Evolutionary conservation across 2,888 invertebrate genomes (phyloP).

Genomic region (Choreutis nemorana): DNA sequence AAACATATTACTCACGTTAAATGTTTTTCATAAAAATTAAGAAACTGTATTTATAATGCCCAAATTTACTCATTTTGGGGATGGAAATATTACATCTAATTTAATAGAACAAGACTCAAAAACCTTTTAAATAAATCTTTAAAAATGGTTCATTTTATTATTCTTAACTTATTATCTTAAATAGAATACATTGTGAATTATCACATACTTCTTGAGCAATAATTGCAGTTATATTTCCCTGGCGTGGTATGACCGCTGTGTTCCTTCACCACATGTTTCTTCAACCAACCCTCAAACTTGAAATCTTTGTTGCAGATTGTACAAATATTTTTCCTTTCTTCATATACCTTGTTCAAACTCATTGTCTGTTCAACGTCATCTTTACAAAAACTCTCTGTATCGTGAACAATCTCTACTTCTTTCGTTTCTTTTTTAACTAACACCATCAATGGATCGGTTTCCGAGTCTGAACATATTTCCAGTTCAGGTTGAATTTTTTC

Average conservation of each 20-base stretch:
- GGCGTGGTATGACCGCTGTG: slow-evolving; percentile 31
- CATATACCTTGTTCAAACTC: slow-evolving; percentile 1
- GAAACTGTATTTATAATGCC: too few relatives aligned
- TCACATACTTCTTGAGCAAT: slow-evolving; percentile 41
- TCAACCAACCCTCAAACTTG: slow-evolving; percentile 39
- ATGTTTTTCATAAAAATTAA: too few relatives aligned
- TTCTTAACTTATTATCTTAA: background rate
- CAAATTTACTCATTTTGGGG: too few relatives aligned
- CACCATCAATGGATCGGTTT: too few relatives aligned
- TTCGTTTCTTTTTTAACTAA: background rate
- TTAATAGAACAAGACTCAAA: too few relatives aligned
- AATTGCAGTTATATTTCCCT: slow-evolving; percentile 29
- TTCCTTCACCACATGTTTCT: slow-evolving; percentile 40
- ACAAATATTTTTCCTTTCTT: slow-evolving; percentile 26
- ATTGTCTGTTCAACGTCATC: background rate
- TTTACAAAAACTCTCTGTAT: background rate
- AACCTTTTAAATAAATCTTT: too few relatives aligned
- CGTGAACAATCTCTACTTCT: background rate
- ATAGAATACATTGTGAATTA: background rate
- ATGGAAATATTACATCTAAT: too few relatives aligned
- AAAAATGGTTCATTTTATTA: too few relatives aligned
- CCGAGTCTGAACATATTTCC: too few relatives aligned
- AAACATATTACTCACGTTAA: too few relatives aligned
- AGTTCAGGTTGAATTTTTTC: too few relatives aligned
- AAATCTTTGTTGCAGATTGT: slow-evolving; percentile 35